These are phyloP conservation scores for Amphiprion ocellaris DNA, from an alignment of 2,113 vertebrate species.

Conservation along the genomic window DNA sequence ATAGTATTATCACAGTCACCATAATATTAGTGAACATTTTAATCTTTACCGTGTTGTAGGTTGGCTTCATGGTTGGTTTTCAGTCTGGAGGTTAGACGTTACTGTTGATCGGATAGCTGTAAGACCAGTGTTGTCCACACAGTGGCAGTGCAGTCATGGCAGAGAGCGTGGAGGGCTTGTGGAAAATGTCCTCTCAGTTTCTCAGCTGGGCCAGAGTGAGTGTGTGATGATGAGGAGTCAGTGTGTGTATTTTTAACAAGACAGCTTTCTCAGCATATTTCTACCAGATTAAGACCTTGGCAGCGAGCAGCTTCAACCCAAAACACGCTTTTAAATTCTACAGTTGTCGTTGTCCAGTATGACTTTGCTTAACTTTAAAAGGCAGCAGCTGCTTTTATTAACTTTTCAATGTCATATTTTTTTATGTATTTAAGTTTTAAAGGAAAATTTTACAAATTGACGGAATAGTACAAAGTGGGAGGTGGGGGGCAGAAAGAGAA, in stretches of 20 bases:
- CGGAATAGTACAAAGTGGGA: background rate
- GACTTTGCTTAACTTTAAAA: background rate
- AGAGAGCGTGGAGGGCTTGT: background rate
- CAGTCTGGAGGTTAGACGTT: background rate
- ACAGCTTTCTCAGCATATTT: background rate
- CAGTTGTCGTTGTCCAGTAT: background rate
- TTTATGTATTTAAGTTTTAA: background rate
- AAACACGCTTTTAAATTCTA: slow-evolving; percentile 1
- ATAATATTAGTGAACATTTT: background rate
- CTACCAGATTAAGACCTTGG: background rate
- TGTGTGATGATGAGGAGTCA: slow-evolving; percentile 10
- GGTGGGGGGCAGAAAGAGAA: background rate
- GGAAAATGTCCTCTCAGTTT: background rate
- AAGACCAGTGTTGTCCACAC: slow-evolving; percentile 51
- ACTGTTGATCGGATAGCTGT: background rate
- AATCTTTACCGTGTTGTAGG: background rate
- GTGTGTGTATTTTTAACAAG: background rate
- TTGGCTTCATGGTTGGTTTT: background rate
- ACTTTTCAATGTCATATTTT: background rate
- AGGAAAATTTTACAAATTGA: background rate
- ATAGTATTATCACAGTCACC: background rate
- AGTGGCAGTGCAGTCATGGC: slow-evolving; percentile 35
- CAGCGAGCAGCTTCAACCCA: background rate
- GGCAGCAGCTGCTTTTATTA: background rate
- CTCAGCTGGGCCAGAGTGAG: background rate